Conservation (phyloP, 1,140 invertebrate species). For the Sipha flava region DNA sequence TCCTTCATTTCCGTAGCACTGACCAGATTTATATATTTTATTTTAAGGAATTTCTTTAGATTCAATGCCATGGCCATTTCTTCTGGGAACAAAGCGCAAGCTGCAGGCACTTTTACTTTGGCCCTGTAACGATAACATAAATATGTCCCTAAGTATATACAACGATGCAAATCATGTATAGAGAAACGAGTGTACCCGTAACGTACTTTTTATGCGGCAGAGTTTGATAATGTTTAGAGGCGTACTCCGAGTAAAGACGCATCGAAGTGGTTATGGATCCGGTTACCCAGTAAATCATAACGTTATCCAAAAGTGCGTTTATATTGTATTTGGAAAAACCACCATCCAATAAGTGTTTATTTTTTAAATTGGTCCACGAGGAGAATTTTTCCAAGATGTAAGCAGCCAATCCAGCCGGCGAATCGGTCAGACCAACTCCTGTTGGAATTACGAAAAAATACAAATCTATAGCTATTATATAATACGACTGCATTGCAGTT, state of each 20-base stretch:
- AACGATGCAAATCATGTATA: background rate
- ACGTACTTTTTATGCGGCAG: background rate
- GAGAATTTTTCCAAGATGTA: slow-evolving; percentile 70
- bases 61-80: slow-evolving; percentile 49
- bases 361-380: slow-evolving; percentile 55
- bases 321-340: slow-evolving; percentile 56
- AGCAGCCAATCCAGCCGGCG: slow-evolving; percentile 58
- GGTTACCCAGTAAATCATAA: slow-evolving; percentile 81
- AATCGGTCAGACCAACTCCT: slow-evolving; percentile 53
- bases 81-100: slow-evolving; percentile 55
- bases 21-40: slow-evolving; percentile 56
- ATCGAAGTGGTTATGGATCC: slow-evolving; percentile 66
- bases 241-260: slow-evolving; percentile 63
- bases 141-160: no score
- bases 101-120: slow-evolving; percentile 54
- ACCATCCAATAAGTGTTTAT: slow-evolving; percentile 55
- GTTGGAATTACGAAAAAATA: no score
- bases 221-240: background rate
- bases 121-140: slow-evolving; percentile 47
- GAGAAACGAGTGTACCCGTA: no score
- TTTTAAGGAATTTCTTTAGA: slow-evolving; percentile 51
- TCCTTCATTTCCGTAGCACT: slow-evolving; percentile 51
- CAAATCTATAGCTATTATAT: slow-evolving; percentile 30
- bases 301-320: slow-evolving; percentile 73
- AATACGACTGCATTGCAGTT: background rate